These are phyloP conservation scores for Arrhamphus sclerolepis DNA, from an alignment of 2,797 vertebrate genomes.

Conservation along the genomic window DNA sequence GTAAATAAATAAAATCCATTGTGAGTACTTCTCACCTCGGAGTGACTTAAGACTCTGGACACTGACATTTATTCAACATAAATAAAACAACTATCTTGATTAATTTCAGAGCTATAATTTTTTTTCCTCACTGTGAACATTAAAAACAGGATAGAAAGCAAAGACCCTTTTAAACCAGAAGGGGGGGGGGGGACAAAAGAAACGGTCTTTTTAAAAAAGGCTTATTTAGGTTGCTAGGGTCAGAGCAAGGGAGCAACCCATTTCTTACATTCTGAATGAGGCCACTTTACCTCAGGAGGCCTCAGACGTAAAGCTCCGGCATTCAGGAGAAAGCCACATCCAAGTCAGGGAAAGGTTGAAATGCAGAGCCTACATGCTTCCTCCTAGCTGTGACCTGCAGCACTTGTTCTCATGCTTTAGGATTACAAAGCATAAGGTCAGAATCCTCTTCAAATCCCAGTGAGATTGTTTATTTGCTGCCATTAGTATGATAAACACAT, in stretches of 20 bases:
- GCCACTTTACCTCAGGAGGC: slow-evolving; percentile 21
- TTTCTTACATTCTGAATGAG: slow-evolving; percentile 36
- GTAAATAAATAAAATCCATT: too few species aligned
- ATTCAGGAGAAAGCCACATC: slow-evolving; percentile 14
- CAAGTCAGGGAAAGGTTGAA: neutral
- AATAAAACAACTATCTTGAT: too few species aligned
- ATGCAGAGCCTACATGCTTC: slow-evolving; percentile 17
- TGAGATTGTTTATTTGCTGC: slow-evolving; percentile 38
- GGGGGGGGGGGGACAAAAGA: too few species aligned
- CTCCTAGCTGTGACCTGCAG: slow-evolving; percentile 15
- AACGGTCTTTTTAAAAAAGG: neutral
- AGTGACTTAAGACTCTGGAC: too few species aligned
- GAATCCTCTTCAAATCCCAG: slow-evolving; percentile 34
- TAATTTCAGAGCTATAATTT: too few species aligned
- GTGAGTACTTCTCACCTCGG: too few species aligned
- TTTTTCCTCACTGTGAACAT: too few species aligned
- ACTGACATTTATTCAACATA: too few species aligned
- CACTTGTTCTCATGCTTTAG: slow-evolving; percentile 25
- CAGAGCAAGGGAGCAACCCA: slow-evolving; percentile 20
- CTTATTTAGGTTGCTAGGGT: slow-evolving; percentile 25
- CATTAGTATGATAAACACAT: slow-evolving; percentile 27
- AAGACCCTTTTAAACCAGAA: slow-evolving; percentile 5
- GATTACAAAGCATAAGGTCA: slow-evolving; percentile 43
- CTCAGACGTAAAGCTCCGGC: slow-evolving; percentile 13
- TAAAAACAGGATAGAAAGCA: neutral